These are phyloP conservation scores for Mixornis gularis DNA, from an alignment of 2,113 vertebrate genomes.

Conservation along the genomic window DNA sequence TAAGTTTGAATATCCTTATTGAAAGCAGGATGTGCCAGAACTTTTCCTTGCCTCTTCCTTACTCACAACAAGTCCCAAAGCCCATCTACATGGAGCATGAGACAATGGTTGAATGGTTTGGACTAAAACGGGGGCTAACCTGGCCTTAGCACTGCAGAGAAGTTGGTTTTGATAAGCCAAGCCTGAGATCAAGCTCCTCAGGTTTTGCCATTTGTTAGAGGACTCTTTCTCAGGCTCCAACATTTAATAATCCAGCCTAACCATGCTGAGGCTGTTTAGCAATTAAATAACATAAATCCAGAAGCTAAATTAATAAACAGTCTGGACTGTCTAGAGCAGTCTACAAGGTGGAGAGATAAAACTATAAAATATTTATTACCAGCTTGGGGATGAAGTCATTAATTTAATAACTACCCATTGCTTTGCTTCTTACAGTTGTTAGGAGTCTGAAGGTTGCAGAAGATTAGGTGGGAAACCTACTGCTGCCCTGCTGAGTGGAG, in stretches of 20 bases:
- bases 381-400: conserved; percentile 43
- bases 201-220: neutral
- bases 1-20: neutral
- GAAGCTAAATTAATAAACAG: conserved; percentile 54
- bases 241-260: neutral
- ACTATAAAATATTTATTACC: conserved; percentile 53
- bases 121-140: neutral
- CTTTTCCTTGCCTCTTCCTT: neutral
- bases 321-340: conserved; percentile 11
- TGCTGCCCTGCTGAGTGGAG: conserved; percentile 45
- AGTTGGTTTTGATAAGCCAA: neutral
- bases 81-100: neutral
- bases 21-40: neutral
- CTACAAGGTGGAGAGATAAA: conserved; percentile 30
- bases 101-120: neutral
- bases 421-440: conserved; percentile 51
- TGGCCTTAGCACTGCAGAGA: neutral
- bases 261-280: neutral
- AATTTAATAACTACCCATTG: conserved; percentile 52
- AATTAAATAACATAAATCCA: conserved; percentile 51
- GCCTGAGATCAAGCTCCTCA: neutral
- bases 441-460: conserved; percentile 52
- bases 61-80: neutral
- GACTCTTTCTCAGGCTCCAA: neutral
- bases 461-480: conserved; percentile 48